Evolutionary conservation across 2,888 invertebrate species (phyloP), one percentile per base, ranked within the genome.

Genomic region (Cephus nigrinus): DNA sequence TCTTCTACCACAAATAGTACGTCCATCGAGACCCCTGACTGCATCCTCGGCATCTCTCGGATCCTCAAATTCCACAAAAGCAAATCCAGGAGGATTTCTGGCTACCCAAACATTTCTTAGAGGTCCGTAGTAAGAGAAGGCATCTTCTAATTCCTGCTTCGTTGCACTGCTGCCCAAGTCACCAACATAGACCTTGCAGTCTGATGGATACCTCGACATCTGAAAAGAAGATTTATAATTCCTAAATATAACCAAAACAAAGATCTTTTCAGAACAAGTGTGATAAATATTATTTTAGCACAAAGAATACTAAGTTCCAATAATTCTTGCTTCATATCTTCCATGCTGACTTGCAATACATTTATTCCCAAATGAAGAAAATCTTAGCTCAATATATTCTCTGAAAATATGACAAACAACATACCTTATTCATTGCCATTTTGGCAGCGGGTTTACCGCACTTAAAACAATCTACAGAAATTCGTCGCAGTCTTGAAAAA

Each of bases 101-200:
- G 98, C 98, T n/a, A 99, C 98, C 98, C 98, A 99, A 73, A 98
- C 98, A 92, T 97, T 98, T 87, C 97, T 94, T 86, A 98, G 92
- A 1, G 97, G 96, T 15, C 98, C 98, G 90, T 98, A 98, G 87
- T 97, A 96, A 80, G 96, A 95, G 92, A 98, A 99, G 30, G 97
- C 96, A 91, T 97, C 97, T 92, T 98, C 98, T 78, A 98, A 93
- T 92, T 98, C 98, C 87, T 97, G 97, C 92, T 98, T 98, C 80
- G 97, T 96, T 55, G 98, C 98, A 87, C 94, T 96, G 88, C 95
- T 96, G 74, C 98, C 98, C 89, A 99, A 94, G 93, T 98, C 98
- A 76, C 98, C 99, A 34, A 99, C 98, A 92, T 98, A 99, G 74
- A 98, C 96, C 92, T 98, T 98, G 89, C 98, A 97, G 92, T 98